phyloP scores from a whole-genome alignment of 2,888 invertebrate genomes.

The Thysanoteuthis rhombus region DNA sequence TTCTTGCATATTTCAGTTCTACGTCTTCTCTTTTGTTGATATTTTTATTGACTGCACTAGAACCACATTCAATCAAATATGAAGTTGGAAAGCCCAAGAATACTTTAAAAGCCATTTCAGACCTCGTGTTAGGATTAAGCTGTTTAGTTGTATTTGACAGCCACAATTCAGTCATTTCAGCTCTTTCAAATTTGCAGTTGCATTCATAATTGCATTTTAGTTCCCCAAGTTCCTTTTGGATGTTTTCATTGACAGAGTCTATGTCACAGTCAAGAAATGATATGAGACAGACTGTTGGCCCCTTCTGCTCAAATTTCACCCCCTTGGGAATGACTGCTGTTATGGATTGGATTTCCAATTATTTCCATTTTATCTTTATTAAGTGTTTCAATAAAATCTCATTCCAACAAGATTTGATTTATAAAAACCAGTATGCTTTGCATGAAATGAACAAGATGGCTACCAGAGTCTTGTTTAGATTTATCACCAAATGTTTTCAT shows the following conservation, averaged over 20 bases:
- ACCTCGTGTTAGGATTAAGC: background rate
- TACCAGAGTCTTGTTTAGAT: too few species aligned
- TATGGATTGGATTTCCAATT: too few species aligned
- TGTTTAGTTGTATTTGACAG: background rate
- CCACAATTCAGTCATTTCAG: background rate
- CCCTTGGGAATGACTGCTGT: too few species aligned
- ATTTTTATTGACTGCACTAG: background rate
- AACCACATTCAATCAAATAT: background rate
- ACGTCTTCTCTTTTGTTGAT: background rate
- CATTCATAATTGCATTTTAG: background rate
- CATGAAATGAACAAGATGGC: too few species aligned
- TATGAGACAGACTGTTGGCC: too few species aligned
- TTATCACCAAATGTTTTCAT: too few species aligned
- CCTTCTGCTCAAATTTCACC: too few species aligned
- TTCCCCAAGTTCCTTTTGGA: background rate
- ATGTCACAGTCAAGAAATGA: background rate
- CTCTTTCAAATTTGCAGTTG: background rate
- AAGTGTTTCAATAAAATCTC: too few species aligned
- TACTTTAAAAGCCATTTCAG: background rate
- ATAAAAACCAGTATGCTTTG: too few species aligned
- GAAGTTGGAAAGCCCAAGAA: background rate
- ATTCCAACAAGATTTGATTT: too few species aligned
- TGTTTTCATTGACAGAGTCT: background rate
- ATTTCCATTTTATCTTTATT: too few species aligned
- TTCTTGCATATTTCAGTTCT: background rate